Conservation (phyloP, 2,888 invertebrate genomes). For the Pocota personata region DNA sequence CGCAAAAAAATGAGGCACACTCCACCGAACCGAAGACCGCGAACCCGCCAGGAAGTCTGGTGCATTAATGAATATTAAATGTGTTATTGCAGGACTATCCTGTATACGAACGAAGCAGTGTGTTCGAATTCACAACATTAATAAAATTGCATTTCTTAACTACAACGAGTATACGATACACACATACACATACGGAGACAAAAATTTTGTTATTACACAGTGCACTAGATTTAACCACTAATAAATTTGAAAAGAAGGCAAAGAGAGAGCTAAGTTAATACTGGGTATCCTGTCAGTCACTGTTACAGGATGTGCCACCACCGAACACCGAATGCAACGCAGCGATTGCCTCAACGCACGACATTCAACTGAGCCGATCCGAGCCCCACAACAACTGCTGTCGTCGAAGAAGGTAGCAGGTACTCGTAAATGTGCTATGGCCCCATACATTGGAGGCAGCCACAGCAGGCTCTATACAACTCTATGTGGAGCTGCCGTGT, state of each 20-base stretch:
- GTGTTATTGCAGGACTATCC: slow-evolving; percentile 53
- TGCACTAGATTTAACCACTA: slow-evolving; percentile 33
- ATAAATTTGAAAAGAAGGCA: slow-evolving; percentile 43
- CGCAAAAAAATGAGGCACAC: slow-evolving; percentile 3
- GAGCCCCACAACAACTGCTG: slow-evolving; percentile 30
- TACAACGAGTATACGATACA: neutral
- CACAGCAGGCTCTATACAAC: neutral
- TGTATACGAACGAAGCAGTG: neutral
- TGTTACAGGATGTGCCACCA: slow-evolving; percentile 24
- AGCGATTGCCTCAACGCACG: slow-evolving; percentile 70
- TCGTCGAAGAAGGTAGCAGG: slow-evolving; percentile 58
- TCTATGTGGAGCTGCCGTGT: slow-evolving; percentile 56
- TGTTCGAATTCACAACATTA: slow-evolving; percentile 40
- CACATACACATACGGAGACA: neutral
- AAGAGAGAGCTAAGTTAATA: slow-evolving; percentile 47
- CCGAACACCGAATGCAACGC: slow-evolving; percentile 66
- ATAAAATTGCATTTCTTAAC: slow-evolving; percentile 45
- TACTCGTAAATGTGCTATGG: slow-evolving; percentile 51
- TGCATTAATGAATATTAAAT: slow-evolving; percentile 72
- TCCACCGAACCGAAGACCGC: slow-evolving; percentile 1
- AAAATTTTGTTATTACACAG: slow-evolving; percentile 32
- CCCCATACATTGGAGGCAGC: slow-evolving; percentile 15
- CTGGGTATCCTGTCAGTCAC: slow-evolving; percentile 53
- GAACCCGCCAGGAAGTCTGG: slow-evolving; percentile 62
- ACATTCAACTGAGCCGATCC: slow-evolving; percentile 66